Evolutionary conservation across 2,113 vertebrate species (phyloP), one percentile per base, ranked within the genome.

Genomic region (Haliaeetus leucogaster): DNA sequence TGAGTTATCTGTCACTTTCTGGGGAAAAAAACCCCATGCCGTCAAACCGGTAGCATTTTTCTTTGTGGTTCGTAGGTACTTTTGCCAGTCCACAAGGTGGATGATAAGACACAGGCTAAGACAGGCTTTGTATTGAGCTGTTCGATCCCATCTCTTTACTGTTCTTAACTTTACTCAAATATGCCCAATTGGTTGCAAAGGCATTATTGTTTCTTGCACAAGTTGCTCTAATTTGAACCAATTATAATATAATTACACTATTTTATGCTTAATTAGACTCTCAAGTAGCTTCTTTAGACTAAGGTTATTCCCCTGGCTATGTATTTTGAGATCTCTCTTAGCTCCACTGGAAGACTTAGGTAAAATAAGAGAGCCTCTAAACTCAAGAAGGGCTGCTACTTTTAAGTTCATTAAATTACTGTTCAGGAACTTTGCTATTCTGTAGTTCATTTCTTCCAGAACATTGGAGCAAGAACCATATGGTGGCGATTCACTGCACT

Each of bases 261-360:
- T 95, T 95, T 95, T 91, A 94, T 95, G 89, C 66, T 66, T 96
- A 95, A 94, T 94, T 97, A 95, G 89, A 76, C 66, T 89, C 73
- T 91, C 29, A 61, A 93, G 89, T 82, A 93, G 34, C 56, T 94
- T 82, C 73, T 95, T 76, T 66, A 94, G 66, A 19, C n/a, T 93
- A 42, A 89, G 68, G 77, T 82, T 97, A 82, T 87, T 40, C 78
- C 77, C 67, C 23, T 45, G 48, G 29, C 62, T 94, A 70, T 89
- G 47, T 78, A 36, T 68, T 91, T 95, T 91, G 78, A 87, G 43
- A 45, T 91, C 6, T 67, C 42, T 86, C 26, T 85, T 91, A 29
- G 43, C 38, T 93, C n/a, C n/a, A 58, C 2, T 93, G 62, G 42
- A 89, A 90, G 38, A 36, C 25, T 36, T 48, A 16, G 62, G 77